Evolutionary conservation across 2,888 invertebrate genomes (phyloP).

Genomic region (Bombylius major): DNA sequence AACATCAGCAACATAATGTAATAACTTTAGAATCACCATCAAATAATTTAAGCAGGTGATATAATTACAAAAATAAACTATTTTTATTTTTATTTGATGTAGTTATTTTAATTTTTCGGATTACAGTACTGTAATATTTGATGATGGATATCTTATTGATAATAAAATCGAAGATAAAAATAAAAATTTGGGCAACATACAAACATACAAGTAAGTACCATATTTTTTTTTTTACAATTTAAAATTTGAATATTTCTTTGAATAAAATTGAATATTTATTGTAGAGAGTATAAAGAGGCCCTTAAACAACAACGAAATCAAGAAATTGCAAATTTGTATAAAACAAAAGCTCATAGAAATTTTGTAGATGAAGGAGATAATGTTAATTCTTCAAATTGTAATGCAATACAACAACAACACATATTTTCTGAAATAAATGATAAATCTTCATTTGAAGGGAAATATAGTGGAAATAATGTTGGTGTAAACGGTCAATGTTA

Average conservation of each 20-base stretch:
- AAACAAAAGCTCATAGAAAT: conserved; percentile 37
- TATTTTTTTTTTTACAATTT: background rate
- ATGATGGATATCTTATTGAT: conserved; percentile 5
- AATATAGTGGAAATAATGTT: background rate
- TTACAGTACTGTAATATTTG: conserved; percentile 7
- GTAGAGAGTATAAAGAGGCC: conserved; percentile 81
- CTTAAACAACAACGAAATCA: conserved; percentile 72
- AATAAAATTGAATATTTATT: conserved; percentile 19
- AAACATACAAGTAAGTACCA: conserved; percentile 23
- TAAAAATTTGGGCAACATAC: conserved; percentile 32
- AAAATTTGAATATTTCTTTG: conserved; percentile 1
- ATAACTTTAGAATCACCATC: too few relatives aligned
- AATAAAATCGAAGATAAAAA: conserved; percentile 18
- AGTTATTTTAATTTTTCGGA: too few relatives aligned
- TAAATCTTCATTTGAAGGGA: background rate
- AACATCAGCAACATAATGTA: background rate
- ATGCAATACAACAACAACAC: conserved; percentile 6
- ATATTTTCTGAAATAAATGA: background rate
- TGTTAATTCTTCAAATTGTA: conserved; percentile 13
- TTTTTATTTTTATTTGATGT: too few relatives aligned
- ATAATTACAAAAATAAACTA: too few relatives aligned
- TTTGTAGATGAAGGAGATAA: conserved; percentile 17
- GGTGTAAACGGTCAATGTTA: background rate
- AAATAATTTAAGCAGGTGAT: too few relatives aligned
- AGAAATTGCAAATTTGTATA: conserved; percentile 57